These are phyloP conservation scores for Prunella fulvescens DNA, from an alignment of 2,113 vertebrate genomes.

Conservation along the genomic window DNA sequence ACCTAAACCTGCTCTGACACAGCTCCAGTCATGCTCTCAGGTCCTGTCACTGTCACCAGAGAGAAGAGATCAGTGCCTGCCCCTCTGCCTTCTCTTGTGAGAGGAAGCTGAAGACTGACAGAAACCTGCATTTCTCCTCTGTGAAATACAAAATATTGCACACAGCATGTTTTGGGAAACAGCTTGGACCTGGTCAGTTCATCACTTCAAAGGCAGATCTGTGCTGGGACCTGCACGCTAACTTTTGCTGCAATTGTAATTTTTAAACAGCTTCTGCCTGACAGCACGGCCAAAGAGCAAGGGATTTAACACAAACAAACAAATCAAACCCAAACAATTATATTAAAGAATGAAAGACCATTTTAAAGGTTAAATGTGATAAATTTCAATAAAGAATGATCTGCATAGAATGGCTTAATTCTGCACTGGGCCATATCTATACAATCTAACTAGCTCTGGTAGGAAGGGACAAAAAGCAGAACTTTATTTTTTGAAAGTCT, in stretches of 20 bases:
- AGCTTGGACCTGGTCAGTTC: not conserved
- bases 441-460: not conserved
- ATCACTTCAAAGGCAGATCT: not conserved
- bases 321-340: fast-evolving
- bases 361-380: not conserved
- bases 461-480: not conserved
- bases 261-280: not conserved
- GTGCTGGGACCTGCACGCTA: not conserved
- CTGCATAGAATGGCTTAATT: not conserved
- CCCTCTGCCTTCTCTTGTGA: not conserved
- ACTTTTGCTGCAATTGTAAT: not conserved
- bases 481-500: not conserved
- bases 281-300: not conserved
- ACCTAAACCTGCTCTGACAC: not conserved
- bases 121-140: not conserved
- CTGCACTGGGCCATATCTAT: not conserved
- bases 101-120: not conserved
- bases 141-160: not conserved
- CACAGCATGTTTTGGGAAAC: not conserved
- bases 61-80: not conserved
- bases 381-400: not conserved
- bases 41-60: not conserved
- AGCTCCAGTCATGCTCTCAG: not conserved
- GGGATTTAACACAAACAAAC: not conserved
- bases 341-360: not conserved